Percentiles rank a stretch among this genome's conserved stretches.
Evolutionary conservation across 1,140 invertebrate genomes (phyloP).

Genomic region (Drosophila melanica): DNA sequence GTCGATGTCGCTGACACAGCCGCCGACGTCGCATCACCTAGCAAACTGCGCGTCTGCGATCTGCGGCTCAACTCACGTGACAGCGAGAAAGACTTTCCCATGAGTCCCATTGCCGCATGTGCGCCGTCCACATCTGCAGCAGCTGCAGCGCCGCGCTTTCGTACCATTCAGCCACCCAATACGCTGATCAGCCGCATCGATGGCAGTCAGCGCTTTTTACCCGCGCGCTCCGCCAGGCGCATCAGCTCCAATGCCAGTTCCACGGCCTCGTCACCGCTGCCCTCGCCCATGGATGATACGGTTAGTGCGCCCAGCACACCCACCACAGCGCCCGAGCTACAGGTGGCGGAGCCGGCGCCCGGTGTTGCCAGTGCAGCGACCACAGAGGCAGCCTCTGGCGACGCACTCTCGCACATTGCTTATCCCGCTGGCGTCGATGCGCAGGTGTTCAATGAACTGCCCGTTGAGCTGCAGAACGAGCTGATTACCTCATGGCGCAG

Average conservation of each 20-base stretch:
- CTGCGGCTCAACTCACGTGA: conserved; percentile 86
- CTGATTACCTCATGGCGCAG: conserved; percentile 87
- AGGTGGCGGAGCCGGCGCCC: conserved; percentile 21
- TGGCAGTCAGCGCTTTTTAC: conserved; percentile 63
- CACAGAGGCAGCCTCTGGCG: conserved; percentile 22
- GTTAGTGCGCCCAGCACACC: conserved; percentile 84
- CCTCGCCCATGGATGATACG: conserved; percentile 80
- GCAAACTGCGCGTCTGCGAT: conserved; percentile 87
- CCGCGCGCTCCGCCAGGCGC: conserved; percentile 64
- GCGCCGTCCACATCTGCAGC: conserved; percentile 54
- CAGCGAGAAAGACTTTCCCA: conserved; percentile 84
- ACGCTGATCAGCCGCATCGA: conserved; percentile 68
- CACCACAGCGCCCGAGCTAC: conserved; percentile 72
- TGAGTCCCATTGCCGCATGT: conserved; percentile 58
- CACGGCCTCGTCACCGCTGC: conserved; percentile 84
- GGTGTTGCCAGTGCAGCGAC: conserved; percentile 17
- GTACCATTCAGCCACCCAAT: conserved; percentile 74
- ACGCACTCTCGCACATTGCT: conserved; percentile 74
- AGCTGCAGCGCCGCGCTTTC: conserved; percentile 53
- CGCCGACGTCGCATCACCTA: conserved; percentile 86
- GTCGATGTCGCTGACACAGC: conserved; percentile 68
- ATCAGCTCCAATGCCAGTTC: conserved; percentile 79
- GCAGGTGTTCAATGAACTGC: conserved; percentile 87
- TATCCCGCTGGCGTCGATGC: conserved; percentile 86
- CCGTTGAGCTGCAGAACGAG: conserved; percentile 87